Base-by-base conservation (phyloP, 2,113 vertebrate genomes). In the Opisthocomus hoazin region DNA sequence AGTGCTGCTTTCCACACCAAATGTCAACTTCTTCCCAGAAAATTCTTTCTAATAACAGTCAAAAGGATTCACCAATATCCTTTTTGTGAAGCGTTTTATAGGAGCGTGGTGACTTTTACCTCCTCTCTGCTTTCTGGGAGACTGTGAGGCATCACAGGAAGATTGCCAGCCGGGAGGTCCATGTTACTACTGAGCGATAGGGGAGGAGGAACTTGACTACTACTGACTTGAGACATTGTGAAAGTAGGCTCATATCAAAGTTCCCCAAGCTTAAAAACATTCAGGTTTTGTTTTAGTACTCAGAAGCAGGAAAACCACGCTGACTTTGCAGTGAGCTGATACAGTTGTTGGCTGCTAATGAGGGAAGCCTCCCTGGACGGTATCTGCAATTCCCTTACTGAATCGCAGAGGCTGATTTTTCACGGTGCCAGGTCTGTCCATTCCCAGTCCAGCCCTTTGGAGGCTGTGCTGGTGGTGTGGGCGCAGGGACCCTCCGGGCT, bases 341-440 rank as follows among this genome's bases (percentile, higher is more conserved):
- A 11, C 3, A 77, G 11, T 15, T 71, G 6, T 32, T 84, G 43
- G 34, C 8, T 83, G 32, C 22, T 48, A 41, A 61, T 13, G 27
- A 84, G 54, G 53, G 41, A 76, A 74, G 14, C 4, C 32, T 69
- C 45, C 12, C 34, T 64, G 26, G 22, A 26, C 4, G 6, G 18
- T 26, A 24, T 46, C 61, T 74, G 12, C 6, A 16, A 66, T 78
- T 78, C 32, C 12, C 29, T 45, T 78, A 54, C 51, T 34, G n/a
- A 94, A 39, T 12, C 15, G 9, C 58, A 64, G 21, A 56, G 1
- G 4, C 11, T 41, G 51, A 15, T 63, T 75, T 84, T 66, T 66
- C 5, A 0, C 2, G 1, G 22, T 41, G 5, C 32, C 1, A 4
- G 6, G 9, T 74, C 85, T 90, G n/a, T 36, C 61, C 16, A 6